A percentile compares a stretch with the other conserved stretches of the same genome.
Conservation (phyloP, 2,888 invertebrate species). For the Bibio marci region DNA sequence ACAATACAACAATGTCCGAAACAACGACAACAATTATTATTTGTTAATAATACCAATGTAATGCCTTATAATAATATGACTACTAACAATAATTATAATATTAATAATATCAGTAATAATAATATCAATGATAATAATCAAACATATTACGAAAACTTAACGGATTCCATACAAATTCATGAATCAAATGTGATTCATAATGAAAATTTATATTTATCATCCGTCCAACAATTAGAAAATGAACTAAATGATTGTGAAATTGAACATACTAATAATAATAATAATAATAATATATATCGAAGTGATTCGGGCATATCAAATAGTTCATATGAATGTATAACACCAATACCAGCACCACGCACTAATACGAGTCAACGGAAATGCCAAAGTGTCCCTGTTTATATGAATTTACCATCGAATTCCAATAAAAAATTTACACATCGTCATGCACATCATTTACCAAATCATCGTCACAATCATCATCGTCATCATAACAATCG, state of each 20-base stretch:
- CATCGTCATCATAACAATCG: not conserved
- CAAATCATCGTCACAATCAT: not conserved
- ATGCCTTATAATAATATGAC: not conserved
- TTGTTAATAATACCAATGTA: constrained; percentile 1
- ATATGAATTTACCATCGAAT: constrained; percentile 7
- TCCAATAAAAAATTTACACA: constrained; percentile 3
- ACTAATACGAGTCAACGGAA: constrained; percentile 9
- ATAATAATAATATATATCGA: constrained; percentile 23
- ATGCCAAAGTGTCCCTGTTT: constrained; percentile 11
- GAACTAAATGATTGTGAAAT: constrained; percentile 24
- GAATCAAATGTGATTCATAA: constrained; percentile 21
- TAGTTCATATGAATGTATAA: constrained; percentile 35
- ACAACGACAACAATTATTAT: not conserved
- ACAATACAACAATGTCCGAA: not conserved
- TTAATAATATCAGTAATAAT: constrained; percentile 1
- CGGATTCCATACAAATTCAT: constrained; percentile 47
- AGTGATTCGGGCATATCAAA: constrained; percentile 31
- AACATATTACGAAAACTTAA: constrained; percentile 42
- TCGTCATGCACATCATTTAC: not conserved
- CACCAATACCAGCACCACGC: constrained; percentile 37
- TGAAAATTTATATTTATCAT: constrained; percentile 2
- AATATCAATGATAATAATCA: constrained; percentile 25
- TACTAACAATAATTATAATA: constrained; percentile 21
- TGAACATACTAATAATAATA: too few species aligned
- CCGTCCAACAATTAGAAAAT: constrained; percentile 13